Evolutionary conservation across 2,797 vertebrate genomes (phyloP).

Genomic region (Ibycter americanus): DNA sequence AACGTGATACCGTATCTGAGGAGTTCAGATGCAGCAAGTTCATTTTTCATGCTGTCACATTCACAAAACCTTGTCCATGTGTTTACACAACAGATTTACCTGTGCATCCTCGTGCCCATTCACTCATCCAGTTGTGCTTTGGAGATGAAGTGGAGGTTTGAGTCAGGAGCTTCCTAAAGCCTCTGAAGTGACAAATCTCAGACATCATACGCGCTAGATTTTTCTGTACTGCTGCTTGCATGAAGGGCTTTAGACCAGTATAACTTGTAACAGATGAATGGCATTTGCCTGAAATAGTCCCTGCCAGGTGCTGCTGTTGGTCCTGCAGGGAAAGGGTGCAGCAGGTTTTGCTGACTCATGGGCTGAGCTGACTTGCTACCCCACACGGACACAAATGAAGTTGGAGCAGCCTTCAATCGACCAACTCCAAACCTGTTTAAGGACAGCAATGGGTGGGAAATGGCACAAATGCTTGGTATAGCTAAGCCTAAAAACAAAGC

Average conservation of each 20-base stretch:
- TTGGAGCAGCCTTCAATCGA: neutral
- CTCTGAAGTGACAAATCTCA: neutral
- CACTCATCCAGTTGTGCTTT: neutral
- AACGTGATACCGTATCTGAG: neutral
- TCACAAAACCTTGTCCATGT: neutral
- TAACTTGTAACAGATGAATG: neutral
- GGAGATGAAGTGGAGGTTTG: neutral
- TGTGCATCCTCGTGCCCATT: neutral
- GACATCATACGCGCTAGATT: accelerated
- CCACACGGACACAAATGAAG: neutral
- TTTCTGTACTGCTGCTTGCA: neutral
- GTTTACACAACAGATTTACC: neutral
- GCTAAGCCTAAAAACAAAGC: neutral
- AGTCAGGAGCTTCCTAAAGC: neutral
- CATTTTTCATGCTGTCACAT: neutral
- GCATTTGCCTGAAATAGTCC: neutral
- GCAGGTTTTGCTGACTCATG: neutral
- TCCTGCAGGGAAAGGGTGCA: neutral
- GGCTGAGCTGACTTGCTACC: neutral
- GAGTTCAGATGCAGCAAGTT: neutral
- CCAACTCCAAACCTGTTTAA: neutral
- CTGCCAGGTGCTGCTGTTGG: neutral
- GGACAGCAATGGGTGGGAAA: neutral
- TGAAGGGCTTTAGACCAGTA: neutral
- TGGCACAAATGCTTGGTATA: neutral